Evolutionary conservation across 2,113 vertebrate species (phyloP).

Genomic region (Brachypodius melanocephalos): DNA sequence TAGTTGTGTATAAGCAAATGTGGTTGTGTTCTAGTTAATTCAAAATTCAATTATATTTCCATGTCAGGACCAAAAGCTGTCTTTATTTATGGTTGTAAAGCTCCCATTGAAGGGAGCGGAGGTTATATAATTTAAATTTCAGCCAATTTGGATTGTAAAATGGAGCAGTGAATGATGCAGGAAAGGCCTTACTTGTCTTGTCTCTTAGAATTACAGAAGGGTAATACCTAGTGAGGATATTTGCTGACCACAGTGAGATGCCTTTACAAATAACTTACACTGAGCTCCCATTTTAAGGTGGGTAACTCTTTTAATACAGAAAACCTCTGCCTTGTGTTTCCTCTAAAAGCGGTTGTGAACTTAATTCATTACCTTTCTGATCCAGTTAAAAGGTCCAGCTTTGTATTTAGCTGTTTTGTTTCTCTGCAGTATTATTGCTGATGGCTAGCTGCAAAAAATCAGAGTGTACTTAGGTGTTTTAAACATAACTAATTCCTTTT

Average conservation of each 20-base stretch:
- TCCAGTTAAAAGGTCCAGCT: background rate
- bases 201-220: background rate
- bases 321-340: background rate
- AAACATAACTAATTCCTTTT: background rate
- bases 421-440: background rate
- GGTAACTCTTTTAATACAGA: background rate
- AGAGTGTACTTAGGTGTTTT: background rate
- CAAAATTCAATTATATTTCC: background rate
- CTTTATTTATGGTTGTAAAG: conserved; percentile 19
- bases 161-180: background rate
- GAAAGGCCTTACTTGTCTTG: background rate
- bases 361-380: background rate
- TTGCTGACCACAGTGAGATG: background rate
- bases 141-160: background rate
- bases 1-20: background rate
- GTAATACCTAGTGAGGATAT: background rate
- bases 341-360: background rate
- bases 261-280: background rate
- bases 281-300: background rate
- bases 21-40: background rate
- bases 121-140: conserved; percentile 30
- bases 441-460: background rate
- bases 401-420: background rate
- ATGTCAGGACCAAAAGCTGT: background rate
- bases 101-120: background rate